Conservation (phyloP, 1,140 invertebrate genomes). For the Drosophila bocqueti region DNA sequence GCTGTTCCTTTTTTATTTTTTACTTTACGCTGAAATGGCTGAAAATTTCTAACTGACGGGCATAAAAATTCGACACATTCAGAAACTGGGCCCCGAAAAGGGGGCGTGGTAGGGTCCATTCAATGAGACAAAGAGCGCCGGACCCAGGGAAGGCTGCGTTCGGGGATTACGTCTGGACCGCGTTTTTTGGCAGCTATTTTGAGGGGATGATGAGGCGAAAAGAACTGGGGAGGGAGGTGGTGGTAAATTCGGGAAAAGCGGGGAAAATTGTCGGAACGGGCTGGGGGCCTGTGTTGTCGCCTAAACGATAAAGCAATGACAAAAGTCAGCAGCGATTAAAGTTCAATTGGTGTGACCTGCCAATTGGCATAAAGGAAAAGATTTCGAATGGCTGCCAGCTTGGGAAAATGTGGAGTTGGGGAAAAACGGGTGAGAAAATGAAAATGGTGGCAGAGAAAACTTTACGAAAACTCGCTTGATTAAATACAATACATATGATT, state of each 20-base stretch:
- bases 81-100: conserved; percentile 24
- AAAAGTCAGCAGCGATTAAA: conserved; percentile 81
- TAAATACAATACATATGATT: conserved; percentile 12
- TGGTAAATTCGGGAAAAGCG: not conserved
- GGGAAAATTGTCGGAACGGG: not conserved
- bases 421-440: conserved; percentile 10
- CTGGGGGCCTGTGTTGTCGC: conserved; percentile 56
- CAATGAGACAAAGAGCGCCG: conserved; percentile 75
- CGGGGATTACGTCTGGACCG: conserved; percentile 51
- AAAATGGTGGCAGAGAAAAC: conserved; percentile 19
- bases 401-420: conserved; percentile 12
- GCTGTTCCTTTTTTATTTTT: conserved; percentile 21
- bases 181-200: conserved; percentile 58
- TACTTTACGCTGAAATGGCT: conserved; percentile 77
- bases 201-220: not conserved
- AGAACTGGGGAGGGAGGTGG: no score
- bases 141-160: conserved; percentile 27
- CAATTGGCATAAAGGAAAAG: conserved; percentile 54
- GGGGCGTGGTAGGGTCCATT: conserved; percentile 62
- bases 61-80: conserved; percentile 72
- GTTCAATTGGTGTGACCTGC: conserved; percentile 76
- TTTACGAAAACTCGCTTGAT: not conserved
- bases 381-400: conserved; percentile 41
- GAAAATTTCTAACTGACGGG: conserved; percentile 73
- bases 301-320: conserved; percentile 79